Percentiles rank a stretch among this genome's conserved stretches.
These are phyloP conservation scores for Sterna hirundo DNA, from an alignment of 2,113 vertebrate genomes.

Conservation along the genomic window DNA sequence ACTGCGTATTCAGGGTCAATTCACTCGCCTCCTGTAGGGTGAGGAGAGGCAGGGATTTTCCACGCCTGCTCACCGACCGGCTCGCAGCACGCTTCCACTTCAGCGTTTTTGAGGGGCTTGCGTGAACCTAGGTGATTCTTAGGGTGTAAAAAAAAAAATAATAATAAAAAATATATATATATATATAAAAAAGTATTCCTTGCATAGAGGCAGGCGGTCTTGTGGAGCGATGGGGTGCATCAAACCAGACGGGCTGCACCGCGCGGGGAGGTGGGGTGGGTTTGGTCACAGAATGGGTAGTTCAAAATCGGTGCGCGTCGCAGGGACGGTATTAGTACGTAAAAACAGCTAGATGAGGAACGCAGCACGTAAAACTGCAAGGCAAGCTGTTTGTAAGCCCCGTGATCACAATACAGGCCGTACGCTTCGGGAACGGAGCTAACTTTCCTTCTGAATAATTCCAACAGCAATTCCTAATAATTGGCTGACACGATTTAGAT, in stretches of 20 bases:
- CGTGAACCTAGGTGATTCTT: background rate
- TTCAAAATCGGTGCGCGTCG: background rate
- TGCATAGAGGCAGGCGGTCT: background rate
- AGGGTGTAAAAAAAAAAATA: background rate
- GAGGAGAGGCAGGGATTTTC: constrained; percentile 12
- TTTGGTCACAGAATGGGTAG: rapidly evolving
- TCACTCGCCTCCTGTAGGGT: background rate
- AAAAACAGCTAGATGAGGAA: background rate
- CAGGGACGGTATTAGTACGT: background rate
- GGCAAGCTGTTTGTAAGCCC: background rate
- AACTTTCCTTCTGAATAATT: background rate
- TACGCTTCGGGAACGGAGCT: background rate
- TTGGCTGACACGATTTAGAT: constrained; percentile 41
- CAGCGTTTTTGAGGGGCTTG: background rate
- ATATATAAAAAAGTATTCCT: background rate
- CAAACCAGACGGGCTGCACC: background rate
- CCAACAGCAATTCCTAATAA: background rate
- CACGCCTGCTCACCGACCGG: background rate
- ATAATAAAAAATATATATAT: background rate
- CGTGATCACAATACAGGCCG: background rate
- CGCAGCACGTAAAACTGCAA: background rate
- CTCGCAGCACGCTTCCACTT: background rate
- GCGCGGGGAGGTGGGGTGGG: no score
- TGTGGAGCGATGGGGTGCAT: no score
- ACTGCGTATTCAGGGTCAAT: background rate